Evolutionary conservation across 1,140 invertebrate species (phyloP).

Genomic region (Holcopasites calliopsidis): DNA sequence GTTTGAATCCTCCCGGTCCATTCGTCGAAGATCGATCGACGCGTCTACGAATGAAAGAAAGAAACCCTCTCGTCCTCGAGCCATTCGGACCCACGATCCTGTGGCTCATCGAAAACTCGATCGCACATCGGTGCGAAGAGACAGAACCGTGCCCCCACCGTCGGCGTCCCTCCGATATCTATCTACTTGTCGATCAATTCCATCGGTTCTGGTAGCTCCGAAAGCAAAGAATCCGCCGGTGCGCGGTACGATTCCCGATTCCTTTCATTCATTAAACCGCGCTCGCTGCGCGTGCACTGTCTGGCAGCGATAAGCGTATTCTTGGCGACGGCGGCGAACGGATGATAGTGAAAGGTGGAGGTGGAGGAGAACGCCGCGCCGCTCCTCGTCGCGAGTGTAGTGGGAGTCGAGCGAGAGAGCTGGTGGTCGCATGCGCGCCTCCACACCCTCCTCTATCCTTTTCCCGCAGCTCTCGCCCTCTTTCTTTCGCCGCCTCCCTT

Average conservation of each 20-base stretch:
- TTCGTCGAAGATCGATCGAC: too few relatives aligned
- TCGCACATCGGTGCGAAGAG: too few relatives aligned
- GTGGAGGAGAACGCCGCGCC: background rate
- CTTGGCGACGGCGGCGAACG: constrained; percentile 31
- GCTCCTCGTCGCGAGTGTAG: constrained; percentile 10
- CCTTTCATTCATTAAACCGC: constrained; percentile 59
- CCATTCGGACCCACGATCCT: too few relatives aligned
- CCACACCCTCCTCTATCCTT: constrained; percentile 21
- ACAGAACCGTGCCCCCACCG: too few relatives aligned
- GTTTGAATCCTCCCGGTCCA: too few relatives aligned
- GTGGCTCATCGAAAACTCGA: too few relatives aligned
- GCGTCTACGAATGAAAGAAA: too few relatives aligned
- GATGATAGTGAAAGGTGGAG: constrained; percentile 57
- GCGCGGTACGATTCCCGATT: constrained; percentile 35
- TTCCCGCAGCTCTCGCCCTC: background rate
- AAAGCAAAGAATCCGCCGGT: background rate
- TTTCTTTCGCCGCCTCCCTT: too few relatives aligned
- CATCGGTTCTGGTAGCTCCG: background rate
- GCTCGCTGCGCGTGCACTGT: constrained; percentile 38
- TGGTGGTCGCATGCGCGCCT: constrained; percentile 49
- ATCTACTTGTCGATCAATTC: background rate
- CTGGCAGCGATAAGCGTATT: constrained; percentile 51
- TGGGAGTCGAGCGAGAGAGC: constrained; percentile 22
- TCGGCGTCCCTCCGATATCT: background rate
- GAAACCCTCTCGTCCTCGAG: too few relatives aligned